Base-by-base conservation (phyloP, 2,797 vertebrate genomes). In the Phoeniculus purpureus region DNA sequence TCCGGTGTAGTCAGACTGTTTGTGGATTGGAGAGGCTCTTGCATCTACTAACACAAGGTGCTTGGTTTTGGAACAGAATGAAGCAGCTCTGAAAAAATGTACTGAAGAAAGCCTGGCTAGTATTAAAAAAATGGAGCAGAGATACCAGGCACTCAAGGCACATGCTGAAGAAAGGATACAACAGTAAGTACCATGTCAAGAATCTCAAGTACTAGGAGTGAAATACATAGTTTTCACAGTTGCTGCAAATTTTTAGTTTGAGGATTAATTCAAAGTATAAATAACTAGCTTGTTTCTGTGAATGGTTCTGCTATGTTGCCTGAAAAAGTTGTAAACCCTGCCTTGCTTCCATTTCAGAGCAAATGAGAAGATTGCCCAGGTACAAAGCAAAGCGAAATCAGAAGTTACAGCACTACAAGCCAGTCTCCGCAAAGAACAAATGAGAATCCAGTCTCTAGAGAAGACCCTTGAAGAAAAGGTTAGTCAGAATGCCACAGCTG, bases 401-500 rank as follows among this genome's bases (percentile, higher is more conserved):
- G 99, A 99, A 90, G 52, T 92, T 6, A 94, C 98, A 5, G 98
- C 97, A 0, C 96, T 99, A 11, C 98, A 99, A 51, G 98, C 97
- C 2, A 97, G 97, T 93, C 95, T 99, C 79, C 98, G 98, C 43
- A 98, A 98, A 78, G 99, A 99, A 23, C 99, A 99, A 90, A 97
- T 99, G 96, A 99, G 98, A 89, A 96, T 97, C 51, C 98, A 99
- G 77, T 99, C 99, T 0, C 91, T 99, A 92, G 98, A 99, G 96
- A 98, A 97, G 75, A 98, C 94, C 58, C 96, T 99, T n/a, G 98
- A 98, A 37, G 98, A 99, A 94, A 99, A 99, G 98, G 99, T 98
- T 67, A 94, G 96, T 89, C 37, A 43, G 31, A 78, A 12, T n/a
- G 29, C 25, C 2, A 0, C 2, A 12, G 12, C 3, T 45, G 54